phyloP scores from a whole-genome alignment of 1,140 invertebrate species.

The Druon quercuslanigerum region DNA sequence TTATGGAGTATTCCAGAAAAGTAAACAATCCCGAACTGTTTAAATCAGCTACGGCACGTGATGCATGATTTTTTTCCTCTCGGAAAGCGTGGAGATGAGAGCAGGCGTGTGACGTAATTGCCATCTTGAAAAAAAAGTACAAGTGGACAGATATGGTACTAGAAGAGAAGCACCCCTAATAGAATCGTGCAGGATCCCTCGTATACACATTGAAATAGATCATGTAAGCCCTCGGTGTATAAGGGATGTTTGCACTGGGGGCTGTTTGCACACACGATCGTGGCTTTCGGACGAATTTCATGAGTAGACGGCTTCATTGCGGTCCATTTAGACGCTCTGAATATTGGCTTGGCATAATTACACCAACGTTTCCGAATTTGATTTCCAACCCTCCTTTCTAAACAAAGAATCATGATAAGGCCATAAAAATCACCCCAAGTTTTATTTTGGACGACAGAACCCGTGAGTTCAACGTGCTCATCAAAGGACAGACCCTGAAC shows the following conservation, averaged over 20 bases:
- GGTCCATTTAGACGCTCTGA: conserved; percentile 46
- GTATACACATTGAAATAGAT: conserved; percentile 68
- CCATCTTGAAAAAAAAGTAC: conserved; percentile 7
- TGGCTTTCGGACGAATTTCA: conserved; percentile 57
- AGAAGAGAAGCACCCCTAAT: conserved; percentile 45
- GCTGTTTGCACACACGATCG: conserved; percentile 65
- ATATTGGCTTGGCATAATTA: conserved; percentile 53
- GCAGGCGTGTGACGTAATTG: conserved; percentile 17
- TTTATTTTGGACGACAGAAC: too few relatives aligned
- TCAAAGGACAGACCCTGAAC: too few relatives aligned
- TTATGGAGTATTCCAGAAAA: neutral
- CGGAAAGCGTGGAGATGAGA: neutral
- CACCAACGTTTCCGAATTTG: conserved; percentile 38
- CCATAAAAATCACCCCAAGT: conserved; percentile 21
- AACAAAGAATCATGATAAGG: conserved; percentile 32
- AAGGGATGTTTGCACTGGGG: conserved; percentile 67
- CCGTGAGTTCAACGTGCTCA: too few relatives aligned
- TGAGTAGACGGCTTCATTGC: conserved; percentile 56
- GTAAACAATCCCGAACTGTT: neutral
- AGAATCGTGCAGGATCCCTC: conserved; percentile 62
- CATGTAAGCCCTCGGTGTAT: conserved; percentile 65
- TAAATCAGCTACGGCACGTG: neutral
- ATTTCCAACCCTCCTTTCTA: conserved; percentile 1
- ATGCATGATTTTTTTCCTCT: neutral
- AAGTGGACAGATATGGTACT: neutral